A percentile compares a stretch with the other conserved stretches of the same genome.
Evolutionary conservation across 2,113 vertebrate species (phyloP).

Genomic region (Eulemur macaco): DNA sequence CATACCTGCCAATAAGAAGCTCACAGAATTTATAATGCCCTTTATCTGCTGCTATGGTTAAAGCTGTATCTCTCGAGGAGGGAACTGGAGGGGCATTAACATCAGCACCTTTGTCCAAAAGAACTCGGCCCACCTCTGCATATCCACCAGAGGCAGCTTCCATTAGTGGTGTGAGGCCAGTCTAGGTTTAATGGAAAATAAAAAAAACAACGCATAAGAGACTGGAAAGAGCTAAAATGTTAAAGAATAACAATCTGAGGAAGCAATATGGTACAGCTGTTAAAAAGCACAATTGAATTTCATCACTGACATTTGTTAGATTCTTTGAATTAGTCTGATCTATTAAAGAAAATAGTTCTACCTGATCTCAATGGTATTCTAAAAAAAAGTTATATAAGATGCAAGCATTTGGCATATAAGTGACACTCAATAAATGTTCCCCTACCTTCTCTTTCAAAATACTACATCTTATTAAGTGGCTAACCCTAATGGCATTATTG

Average conservation of each 20-base stretch:
- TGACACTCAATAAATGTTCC: neutral
- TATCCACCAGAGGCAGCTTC: constrained; percentile 99
- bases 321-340: neutral
- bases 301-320: neutral
- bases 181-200: constrained; percentile 84
- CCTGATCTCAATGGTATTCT: neutral
- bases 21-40: constrained; percentile 99
- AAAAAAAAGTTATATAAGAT: neutral
- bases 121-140: constrained; percentile 96
- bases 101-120: constrained; percentile 98
- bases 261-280: neutral
- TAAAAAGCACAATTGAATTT: constrained; percentile 24
- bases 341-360: constrained; percentile 1
- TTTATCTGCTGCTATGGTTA: constrained; percentile 99
- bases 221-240: neutral
- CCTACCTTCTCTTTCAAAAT: neutral
- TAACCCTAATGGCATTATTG: neutral
- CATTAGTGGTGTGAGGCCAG: constrained; percentile 97
- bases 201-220: neutral
- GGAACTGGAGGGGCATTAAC: constrained; percentile 98
- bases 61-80: constrained; percentile 97
- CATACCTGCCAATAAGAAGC: constrained; percentile 97
- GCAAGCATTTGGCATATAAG: neutral
- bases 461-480: neutral
- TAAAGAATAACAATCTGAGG: neutral